Conservation (phyloP, 2,888 invertebrate genomes). For the Octodonta nipae region DNA sequence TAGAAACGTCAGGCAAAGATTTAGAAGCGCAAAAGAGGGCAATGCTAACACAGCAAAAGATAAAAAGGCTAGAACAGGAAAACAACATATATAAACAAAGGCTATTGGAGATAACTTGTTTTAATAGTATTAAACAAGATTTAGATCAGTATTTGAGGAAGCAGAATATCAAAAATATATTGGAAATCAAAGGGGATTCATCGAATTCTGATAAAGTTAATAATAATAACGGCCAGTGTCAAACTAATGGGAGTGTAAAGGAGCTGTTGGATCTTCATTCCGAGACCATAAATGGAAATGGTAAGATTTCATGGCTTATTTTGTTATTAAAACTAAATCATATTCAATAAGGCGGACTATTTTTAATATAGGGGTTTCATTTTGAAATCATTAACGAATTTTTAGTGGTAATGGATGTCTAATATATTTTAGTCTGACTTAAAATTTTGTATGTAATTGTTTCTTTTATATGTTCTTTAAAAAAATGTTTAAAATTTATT, state of each 20-base stretch:
- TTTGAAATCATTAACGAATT: too few relatives aligned
- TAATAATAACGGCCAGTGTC: constrained; percentile 4
- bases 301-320: constrained; percentile 21
- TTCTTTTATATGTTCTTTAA: too few relatives aligned
- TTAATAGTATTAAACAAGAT: constrained; percentile 40
- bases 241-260: constrained; percentile 18
- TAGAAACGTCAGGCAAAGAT: constrained; percentile 83
- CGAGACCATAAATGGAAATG: constrained; percentile 25
- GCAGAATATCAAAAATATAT: constrained; percentile 39
- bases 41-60: constrained; percentile 68
- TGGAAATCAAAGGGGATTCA: constrained; percentile 28
- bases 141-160: constrained; percentile 40
- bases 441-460: too few relatives aligned
- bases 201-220: constrained; percentile 4
- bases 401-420: too few relatives aligned
- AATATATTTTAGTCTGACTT: too few relatives aligned
- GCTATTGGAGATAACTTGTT: constrained; percentile 50
- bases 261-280: constrained; percentile 29
- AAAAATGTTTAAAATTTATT: too few relatives aligned
- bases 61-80: constrained; percentile 76
- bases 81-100: constrained; percentile 71
- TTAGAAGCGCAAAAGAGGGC: constrained; percentile 70
- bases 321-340: too few relatives aligned
- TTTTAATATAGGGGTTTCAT: too few relatives aligned
- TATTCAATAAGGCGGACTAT: too few relatives aligned